Percentiles rank a stretch among this genome's conserved stretches.
Conservation (phyloP, 2,113 vertebrate species). For the Ophiodon elongatus region DNA sequence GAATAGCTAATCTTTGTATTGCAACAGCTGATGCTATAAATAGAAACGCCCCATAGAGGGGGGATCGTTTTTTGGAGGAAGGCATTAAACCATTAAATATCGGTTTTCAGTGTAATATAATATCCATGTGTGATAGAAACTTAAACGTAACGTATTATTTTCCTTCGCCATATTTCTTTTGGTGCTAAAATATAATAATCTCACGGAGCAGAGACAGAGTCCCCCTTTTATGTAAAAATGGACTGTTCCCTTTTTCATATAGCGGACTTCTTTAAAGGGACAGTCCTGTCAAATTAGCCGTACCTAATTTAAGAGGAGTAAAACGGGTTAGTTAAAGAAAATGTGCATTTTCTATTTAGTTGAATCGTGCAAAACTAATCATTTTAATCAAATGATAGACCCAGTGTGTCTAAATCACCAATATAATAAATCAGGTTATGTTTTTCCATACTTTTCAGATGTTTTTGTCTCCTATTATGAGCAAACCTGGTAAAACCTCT, state of each 20-base stretch:
- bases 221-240: constrained; percentile 72
- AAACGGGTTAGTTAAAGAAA: neutral
- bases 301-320: constrained; percentile 6
- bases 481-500: neutral
- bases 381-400: neutral
- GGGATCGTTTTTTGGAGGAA: neutral
- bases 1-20: constrained; percentile 83
- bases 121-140: accelerated
- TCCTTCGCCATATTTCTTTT: accelerated
- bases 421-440: neutral
- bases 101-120: neutral
- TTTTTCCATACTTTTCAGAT: neutral
- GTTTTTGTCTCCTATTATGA: neutral
- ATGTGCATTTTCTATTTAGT: neutral
- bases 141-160: accelerated
- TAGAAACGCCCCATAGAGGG: constrained; percentile 75
- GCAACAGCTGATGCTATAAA: constrained; percentile 86
- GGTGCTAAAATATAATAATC: neutral
- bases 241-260: constrained; percentile 64
- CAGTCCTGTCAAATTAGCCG: constrained; percentile 60
- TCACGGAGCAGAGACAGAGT: neutral
- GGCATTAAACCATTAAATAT: neutral
- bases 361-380: neutral
- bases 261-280: constrained; percentile 72
- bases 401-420: neutral